phyloP scores from a whole-genome alignment of 2,797 vertebrate genomes.

The Sparus aurata region DNA sequence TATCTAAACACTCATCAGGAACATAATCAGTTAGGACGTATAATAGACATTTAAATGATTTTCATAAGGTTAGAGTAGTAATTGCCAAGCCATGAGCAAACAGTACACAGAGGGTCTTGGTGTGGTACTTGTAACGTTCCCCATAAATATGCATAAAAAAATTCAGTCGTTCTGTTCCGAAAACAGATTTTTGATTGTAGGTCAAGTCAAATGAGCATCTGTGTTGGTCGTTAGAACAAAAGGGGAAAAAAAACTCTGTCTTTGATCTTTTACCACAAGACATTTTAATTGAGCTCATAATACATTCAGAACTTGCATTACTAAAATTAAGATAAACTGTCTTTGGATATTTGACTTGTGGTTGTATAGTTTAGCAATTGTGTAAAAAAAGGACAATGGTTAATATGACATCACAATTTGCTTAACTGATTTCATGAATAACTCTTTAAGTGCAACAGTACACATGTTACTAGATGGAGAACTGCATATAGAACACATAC shows the following conservation, averaged over 20 bases:
- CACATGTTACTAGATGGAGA: not conserved
- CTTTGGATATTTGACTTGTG: not conserved
- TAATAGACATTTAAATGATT: constrained; percentile 4
- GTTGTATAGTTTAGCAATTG: not conserved
- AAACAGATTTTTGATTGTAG: constrained; percentile 1
- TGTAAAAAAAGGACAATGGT: not conserved
- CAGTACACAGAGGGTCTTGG: not conserved
- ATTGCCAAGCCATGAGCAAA: not conserved
- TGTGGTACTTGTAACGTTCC: not conserved
- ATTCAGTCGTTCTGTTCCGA: constrained; percentile 1
- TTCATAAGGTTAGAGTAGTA: not conserved
- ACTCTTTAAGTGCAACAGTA: not conserved
- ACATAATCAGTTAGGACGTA: not conserved
- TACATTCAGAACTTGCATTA: not conserved
- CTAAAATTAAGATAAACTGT: not conserved
- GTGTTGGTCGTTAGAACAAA: not conserved
- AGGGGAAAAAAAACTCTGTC: not conserved
- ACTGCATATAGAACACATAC: not conserved
- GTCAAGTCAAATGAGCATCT: constrained; percentile 13
- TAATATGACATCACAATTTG: not conserved
- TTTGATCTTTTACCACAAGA: not conserved
- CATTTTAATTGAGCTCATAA: not conserved
- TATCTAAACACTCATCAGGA: constrained; percentile 5
- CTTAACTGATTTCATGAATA: not conserved
- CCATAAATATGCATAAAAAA: not conserved